phyloP scores from a whole-genome alignment of 64 coral and sea anemone species.

The Stichodactyla mertensii region DNA sequence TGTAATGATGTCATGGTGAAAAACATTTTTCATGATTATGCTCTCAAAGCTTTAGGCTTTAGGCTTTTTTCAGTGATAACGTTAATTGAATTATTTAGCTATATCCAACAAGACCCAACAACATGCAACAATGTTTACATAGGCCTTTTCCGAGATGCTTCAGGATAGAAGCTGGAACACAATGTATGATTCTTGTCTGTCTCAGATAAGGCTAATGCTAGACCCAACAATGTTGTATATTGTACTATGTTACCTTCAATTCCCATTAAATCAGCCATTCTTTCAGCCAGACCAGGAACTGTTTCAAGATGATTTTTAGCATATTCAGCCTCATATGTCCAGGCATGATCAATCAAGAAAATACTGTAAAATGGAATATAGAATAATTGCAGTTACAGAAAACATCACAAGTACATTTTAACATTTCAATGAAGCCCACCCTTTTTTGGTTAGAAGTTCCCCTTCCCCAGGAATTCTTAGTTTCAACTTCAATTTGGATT shows the following conservation, averaged over 20 bases:
- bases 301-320: constrained; percentile 60
- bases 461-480: no score
- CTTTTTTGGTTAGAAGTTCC: no score
- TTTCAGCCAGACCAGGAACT: constrained; percentile 63
- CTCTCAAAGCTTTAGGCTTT: no score
- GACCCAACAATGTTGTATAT: background rate
- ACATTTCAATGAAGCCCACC: no score
- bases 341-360: constrained; percentile 97
- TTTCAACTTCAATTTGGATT: no score
- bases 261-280: constrained; percentile 85
- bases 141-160: background rate
- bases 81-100: no score
- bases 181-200: background rate
- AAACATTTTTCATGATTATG: no score
- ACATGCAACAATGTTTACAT: no score
- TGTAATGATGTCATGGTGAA: no score
- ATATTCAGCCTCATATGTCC: constrained; percentile 85
- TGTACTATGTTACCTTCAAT: constrained; percentile 34
- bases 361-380: constrained; percentile 34
- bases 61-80: no score
- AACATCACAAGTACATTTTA: no score
- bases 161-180: background rate
- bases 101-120: no score
- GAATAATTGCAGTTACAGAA: background rate
- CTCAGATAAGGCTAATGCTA: background rate